Evolutionary conservation across 1,140 invertebrate genomes (phyloP), one percentile per base, ranked within the genome.

Genomic region (Rhagoletis zephyria): DNA sequence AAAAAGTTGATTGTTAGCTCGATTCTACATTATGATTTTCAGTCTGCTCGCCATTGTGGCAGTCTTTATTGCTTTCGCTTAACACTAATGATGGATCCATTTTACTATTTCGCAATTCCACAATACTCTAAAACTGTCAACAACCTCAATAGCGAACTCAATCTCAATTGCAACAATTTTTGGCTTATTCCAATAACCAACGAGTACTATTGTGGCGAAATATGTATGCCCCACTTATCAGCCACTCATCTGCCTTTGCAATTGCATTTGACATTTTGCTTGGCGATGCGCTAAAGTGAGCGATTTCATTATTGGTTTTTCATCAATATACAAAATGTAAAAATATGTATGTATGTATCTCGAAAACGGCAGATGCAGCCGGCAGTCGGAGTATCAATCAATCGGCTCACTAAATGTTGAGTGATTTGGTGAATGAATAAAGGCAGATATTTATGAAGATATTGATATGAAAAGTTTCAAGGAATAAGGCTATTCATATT

Each of bases 81-180:
- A 7, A 56, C 51, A 56, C 5, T 7, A 5, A 56, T 30, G 7
- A 42, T 67, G 64, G 40, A 67, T 3, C 40, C n/a, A 74, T 16
- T 74, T 48, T 16, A 7, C n/a, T n/a, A n/a, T n/a, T n/a, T n/a
- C n/a, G n/a, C 14, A 9, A 74, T 48, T 48, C 48, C n/a, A 30
- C 30, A 42, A 74, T 74, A 74, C 70, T 74, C 70, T 42, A 74
- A 74, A 74, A n/a, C 70, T 74, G 70, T 74, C 45, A 48, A 45
- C 45, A 74, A 45, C 70, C 42, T 74, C 70, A 74, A 74, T 74
- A 14, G 16, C 67, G 1, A 1, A 6, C 67, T 74, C 67, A 74
- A 74, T 74, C 42, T 74, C 67, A 45, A 74, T 74, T 16, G 67
- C 67, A 16, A 48, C 3, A 74, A 16, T n/a, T 48, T 74, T 74